phyloP scores from a whole-genome alignment of 2,888 invertebrate genomes.

The Artemia sinica region DNA sequence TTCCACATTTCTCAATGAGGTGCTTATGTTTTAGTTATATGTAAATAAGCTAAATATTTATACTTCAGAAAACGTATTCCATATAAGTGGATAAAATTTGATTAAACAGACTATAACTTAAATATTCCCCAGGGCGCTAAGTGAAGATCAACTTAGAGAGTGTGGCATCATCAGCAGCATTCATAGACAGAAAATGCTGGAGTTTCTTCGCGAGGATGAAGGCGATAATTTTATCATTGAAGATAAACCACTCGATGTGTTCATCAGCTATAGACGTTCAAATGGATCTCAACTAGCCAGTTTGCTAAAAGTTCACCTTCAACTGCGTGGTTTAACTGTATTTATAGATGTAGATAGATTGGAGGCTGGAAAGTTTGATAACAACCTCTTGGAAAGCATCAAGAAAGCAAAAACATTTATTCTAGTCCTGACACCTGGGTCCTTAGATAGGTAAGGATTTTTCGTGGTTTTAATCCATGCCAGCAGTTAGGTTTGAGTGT shows the following conservation, averaged over 20 bases:
- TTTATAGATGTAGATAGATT: constrained; percentile 95
- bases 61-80: background rate
- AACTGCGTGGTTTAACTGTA: constrained; percentile 82
- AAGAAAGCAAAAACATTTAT: constrained; percentile 91
- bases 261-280: constrained; percentile 90
- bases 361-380: constrained; percentile 97
- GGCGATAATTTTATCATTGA: constrained; percentile 17
- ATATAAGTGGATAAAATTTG: background rate
- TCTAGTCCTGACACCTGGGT: constrained; percentile 81
- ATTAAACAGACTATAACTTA: background rate
- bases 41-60: background rate
- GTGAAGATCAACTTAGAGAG: constrained; percentile 77
- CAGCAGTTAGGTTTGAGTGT: too few relatives aligned
- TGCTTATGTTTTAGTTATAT: too few relatives aligned
- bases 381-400: constrained; percentile 88
- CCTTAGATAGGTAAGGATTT: constrained; percentile 46
- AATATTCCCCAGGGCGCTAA: constrained; percentile 36
- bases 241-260: constrained; percentile 84
- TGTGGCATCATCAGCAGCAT: constrained; percentile 87
- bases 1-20: too few relatives aligned
- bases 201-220: constrained; percentile 47
- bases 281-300: constrained; percentile 85
- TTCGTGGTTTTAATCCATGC: too few relatives aligned
- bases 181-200: constrained; percentile 73
- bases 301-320: constrained; percentile 77